phyloP scores from a whole-genome alignment of 2,888 invertebrate genomes.

The Lathronympha strigana region DNA sequence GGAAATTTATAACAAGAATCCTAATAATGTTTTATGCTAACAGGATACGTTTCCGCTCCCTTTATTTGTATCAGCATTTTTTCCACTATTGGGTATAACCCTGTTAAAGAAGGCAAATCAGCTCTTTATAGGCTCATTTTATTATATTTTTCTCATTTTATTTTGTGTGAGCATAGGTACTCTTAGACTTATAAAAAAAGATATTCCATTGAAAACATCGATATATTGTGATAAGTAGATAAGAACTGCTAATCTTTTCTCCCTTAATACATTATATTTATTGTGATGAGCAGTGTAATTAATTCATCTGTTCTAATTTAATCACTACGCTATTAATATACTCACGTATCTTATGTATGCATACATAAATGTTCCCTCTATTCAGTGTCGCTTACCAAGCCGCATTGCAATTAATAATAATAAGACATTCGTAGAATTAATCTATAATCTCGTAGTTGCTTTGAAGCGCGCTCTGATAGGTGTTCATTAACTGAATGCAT shows the following conservation, averaged over 20 bases:
- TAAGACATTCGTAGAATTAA: slow-evolving; percentile 4
- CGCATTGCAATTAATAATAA: slow-evolving; percentile 12
- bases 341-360: no score
- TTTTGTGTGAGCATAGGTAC: no score
- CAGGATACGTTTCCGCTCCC: neutral
- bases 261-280: no score
- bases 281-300: no score
- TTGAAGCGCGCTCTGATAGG: slow-evolving; percentile 4
- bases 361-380: neutral
- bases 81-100: neutral
- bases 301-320: no score
- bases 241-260: no score
- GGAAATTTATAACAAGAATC: neutral
- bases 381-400: neutral
- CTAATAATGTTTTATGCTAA: neutral
- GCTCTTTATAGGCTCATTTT: no score
- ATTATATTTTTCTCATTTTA: no score
- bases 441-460: slow-evolving; percentile 1
- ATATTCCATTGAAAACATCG: no score
- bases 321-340: no score
- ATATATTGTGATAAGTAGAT: no score
- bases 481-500: neutral
- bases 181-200: no score
- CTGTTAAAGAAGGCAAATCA: neutral
- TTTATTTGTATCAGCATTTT: neutral